A percentile compares a stretch with the other conserved stretches of the same genome.
Evolutionary conservation across 2,113 vertebrate genomes (phyloP).

Genomic region (Xenopus borealis): DNA sequence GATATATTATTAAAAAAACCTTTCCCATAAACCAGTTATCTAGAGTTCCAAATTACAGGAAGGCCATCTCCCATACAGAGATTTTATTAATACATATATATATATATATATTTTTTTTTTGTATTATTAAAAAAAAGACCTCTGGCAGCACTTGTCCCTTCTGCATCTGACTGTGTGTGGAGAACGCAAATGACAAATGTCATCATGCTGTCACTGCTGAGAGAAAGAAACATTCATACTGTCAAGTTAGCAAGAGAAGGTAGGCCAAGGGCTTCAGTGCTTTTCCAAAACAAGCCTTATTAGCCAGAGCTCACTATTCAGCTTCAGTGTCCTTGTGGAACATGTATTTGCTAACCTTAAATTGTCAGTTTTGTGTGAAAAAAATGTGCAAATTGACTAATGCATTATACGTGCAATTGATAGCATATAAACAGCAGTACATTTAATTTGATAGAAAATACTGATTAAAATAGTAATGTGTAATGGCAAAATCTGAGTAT

Average conservation of each 20-base stretch:
- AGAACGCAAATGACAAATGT: conserved; percentile 4
- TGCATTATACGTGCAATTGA: too few relatives aligned
- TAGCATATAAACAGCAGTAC: too few relatives aligned
- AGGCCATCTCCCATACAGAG: too few relatives aligned
- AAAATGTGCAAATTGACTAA: too few relatives aligned
- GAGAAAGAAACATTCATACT: conserved; percentile 9
- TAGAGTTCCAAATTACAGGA: too few relatives aligned
- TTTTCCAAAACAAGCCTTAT: background rate
- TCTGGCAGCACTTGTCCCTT: conserved; percentile 1
- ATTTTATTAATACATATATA: too few relatives aligned
- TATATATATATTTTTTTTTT: too few relatives aligned
- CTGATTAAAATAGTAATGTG: too few relatives aligned
- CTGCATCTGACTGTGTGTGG: background rate
- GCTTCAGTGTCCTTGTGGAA: background rate
- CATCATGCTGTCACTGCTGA: conserved; percentile 1
- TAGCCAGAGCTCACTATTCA: background rate
- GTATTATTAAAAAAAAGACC: background rate
- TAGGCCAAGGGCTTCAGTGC: background rate
- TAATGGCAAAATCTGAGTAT: background rate
- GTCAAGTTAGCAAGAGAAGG: background rate
- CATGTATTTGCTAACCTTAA: background rate
- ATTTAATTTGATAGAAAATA: too few relatives aligned
- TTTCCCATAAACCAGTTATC: too few relatives aligned
- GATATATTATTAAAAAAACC: too few relatives aligned
- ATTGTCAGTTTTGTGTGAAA: too few relatives aligned